A percentile compares a stretch with the other conserved stretches of the same genome.
phyloP scores from a whole-genome alignment of 2,888 invertebrate species.

The Callyntrura guangdongensis region DNA sequence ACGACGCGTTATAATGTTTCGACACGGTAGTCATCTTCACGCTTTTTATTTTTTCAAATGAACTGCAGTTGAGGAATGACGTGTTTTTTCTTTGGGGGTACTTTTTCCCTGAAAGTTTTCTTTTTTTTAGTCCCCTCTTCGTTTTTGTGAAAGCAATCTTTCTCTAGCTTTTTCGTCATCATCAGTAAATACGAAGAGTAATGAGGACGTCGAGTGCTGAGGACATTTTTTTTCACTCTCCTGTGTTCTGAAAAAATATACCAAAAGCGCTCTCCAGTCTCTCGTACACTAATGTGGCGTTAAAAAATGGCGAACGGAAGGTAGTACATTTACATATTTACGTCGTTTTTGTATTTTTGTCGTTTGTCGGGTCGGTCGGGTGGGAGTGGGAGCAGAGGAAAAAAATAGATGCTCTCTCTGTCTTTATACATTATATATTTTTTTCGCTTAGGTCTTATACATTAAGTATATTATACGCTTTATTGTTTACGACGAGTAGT shows the following conservation, averaged over 20 bases:
- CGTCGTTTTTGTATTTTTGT: slow-evolving; percentile 77
- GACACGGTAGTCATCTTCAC: slow-evolving; percentile 81
- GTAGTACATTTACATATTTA: slow-evolving; percentile 84
- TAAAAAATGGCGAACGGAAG: slow-evolving; percentile 85
- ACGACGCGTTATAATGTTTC: slow-evolving; percentile 80
- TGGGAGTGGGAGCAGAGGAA: neutral
- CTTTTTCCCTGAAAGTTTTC: neutral
- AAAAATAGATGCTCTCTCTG: no score
- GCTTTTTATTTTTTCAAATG: neutral
- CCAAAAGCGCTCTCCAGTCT: neutral
- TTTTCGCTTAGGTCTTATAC: no score
- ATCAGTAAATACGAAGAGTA: slow-evolving; percentile 78
- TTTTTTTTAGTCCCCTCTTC: neutral
- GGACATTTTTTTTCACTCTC: slow-evolving; percentile 80
- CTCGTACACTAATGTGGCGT: slow-evolving; percentile 83
- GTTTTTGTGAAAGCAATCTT: neutral
- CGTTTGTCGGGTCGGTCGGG: neutral
- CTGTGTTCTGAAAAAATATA: slow-evolving; percentile 50
- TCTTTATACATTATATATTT: neutral
- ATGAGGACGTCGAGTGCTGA: slow-evolving; percentile 81
- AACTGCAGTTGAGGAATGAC: neutral
- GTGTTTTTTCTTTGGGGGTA: neutral
- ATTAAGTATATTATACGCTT: no score
- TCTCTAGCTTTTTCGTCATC: neutral
- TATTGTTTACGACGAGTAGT: no score